phyloP scores from a whole-genome alignment of 2,797 vertebrate species.

The Muscicapa comitata region DNA sequence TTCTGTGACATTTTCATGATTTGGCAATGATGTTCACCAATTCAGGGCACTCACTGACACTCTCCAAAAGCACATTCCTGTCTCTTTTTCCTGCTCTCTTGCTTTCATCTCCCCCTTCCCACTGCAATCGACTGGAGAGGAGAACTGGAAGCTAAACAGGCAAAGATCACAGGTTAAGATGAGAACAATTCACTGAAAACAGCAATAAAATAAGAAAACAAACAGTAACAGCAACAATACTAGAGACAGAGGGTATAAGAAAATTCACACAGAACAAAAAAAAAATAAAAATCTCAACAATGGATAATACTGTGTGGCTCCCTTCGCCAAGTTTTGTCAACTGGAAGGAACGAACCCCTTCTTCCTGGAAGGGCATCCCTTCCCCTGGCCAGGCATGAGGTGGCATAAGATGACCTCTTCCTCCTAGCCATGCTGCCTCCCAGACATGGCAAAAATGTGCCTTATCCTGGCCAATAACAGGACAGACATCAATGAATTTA shows the following conservation, averaged over 20 bases:
- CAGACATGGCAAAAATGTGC: background rate
- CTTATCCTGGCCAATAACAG: too few species aligned
- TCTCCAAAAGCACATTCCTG: background rate
- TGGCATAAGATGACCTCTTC: background rate
- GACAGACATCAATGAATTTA: background rate
- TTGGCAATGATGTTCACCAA: background rate
- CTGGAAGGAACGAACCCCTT: accelerated
- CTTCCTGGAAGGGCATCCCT: background rate
- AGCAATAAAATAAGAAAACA: background rate
- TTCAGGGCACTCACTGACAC: accelerated
- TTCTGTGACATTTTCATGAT: background rate
- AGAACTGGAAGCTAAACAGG: background rate
- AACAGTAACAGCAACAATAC: background rate
- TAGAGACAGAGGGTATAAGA: background rate
- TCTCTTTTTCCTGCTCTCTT: too few species aligned
- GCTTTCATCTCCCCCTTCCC: background rate
- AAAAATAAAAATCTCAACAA: accelerated
- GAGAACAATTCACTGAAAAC: background rate
- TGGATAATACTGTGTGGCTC: background rate
- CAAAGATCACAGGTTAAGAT: background rate
- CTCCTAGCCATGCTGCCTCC: background rate
- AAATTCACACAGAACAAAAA: background rate
- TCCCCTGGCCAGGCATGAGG: background rate
- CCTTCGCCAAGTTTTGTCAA: background rate
- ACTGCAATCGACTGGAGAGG: background rate